Percentiles rank a stretch among this genome's conserved stretches.
phyloP scores from a whole-genome alignment of 2,888 invertebrate species.

The Tenthredo amoena region DNA sequence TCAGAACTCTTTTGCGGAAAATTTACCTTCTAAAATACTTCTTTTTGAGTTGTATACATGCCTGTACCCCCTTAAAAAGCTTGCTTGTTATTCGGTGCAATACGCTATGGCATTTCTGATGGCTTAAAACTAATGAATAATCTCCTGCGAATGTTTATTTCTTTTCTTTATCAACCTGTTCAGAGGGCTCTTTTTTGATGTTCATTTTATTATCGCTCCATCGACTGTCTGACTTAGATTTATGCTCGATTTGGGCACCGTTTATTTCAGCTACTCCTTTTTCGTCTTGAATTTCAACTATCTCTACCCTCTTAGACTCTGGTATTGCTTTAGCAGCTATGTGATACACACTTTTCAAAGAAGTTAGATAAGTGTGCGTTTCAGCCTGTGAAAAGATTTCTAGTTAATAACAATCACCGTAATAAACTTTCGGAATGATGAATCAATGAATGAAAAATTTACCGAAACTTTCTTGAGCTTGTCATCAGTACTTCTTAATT shows the following conservation, averaged over 20 bases:
- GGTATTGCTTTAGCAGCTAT: conserved; percentile 73
- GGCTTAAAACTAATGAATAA: conserved; percentile 41
- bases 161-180: conserved; percentile 72
- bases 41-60: not conserved
- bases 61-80: not conserved
- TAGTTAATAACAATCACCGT: not conserved
- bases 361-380: conserved; percentile 85
- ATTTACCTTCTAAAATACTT: not conserved
- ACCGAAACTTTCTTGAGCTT: conserved; percentile 81
- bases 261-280: conserved; percentile 72
- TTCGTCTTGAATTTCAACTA: conserved; percentile 76
- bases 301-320: conserved; percentile 74
- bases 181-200: conserved; percentile 70
- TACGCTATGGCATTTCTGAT: not conserved
- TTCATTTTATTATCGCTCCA: conserved; percentile 74
- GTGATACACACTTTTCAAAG: conserved; percentile 79
- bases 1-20: not conserved
- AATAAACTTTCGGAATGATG: conserved; percentile 10
- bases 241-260: conserved; percentile 73
- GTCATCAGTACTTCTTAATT: conserved; percentile 81
- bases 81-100: not conserved
- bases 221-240: conserved; percentile 74
- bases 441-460: conserved; percentile 67
- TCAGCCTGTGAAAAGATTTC: conserved; percentile 80
- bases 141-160: conserved; percentile 58